Base-by-base conservation (phyloP, 2,797 vertebrate genomes). In the Pipistrellus kuhlii region DNA sequence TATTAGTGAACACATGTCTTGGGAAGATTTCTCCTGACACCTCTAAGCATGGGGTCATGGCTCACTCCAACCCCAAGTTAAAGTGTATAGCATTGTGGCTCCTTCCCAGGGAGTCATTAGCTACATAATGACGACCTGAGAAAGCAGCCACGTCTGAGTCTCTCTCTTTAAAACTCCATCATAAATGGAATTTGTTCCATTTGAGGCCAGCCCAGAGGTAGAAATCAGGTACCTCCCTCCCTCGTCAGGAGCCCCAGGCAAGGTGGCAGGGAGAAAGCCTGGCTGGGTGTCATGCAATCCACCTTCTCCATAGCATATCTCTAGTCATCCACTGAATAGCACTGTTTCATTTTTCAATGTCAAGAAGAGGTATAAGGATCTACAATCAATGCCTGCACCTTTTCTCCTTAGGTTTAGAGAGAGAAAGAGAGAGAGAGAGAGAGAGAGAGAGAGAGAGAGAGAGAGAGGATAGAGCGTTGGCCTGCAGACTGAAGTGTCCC, bases 41-140 rank as follows among this genome's bases (percentile, higher is more conserved):
- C 90, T 85, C 48, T n/a, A 94, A 82, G 83, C 81, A 69, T 17
- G 64, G 95, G 90, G 25, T 38, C 68, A 11, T 82, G 83, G 80
- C 97, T 95, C 82, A 71, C 77, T 59, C 94, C 72, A 92, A 64
- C 71, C 90, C 81, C 91, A 77, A 85, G 90, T 94, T 76, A 88
- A 91, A 96, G 95, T 91, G 59, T 86, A 81, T 88, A 82, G 44
- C 44, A 44, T 44, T 44, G 44, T 44, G 44, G 44, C 44, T 44
- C 44, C 44, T 44, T 44, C 10, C 44, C 44, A 44, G 2, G 10
- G 44, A 2, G 44, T 44, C 44, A 44, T 44, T 44, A 44, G 62
- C 96, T 92, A 71, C 64, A 51, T 66, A 95, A 92, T 88, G 96
- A 85, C 95, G 87, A 38, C 55, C 95, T 96, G 90, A 95, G n/a